These are phyloP conservation scores for Astatotilapia flaviijosephi DNA, from an alignment of 2,113 vertebrate species.

Conservation along the genomic window DNA sequence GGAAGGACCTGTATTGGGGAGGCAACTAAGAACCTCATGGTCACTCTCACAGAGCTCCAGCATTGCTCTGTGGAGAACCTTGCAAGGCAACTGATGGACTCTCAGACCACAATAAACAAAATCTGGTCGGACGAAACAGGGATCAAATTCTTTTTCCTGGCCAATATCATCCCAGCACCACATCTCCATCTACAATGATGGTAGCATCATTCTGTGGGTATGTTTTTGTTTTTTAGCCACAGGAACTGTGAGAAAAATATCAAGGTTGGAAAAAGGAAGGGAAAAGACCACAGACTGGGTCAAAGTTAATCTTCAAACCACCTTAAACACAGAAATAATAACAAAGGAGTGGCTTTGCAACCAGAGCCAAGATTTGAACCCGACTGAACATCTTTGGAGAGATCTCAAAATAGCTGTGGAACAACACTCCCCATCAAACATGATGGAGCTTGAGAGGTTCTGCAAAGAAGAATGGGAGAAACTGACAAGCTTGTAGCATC, in stretches of 20 bases:
- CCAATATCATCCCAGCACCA: background rate
- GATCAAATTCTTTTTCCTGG: background rate
- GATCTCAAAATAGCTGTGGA: background rate
- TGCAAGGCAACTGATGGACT: background rate
- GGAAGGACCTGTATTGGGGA: background rate
- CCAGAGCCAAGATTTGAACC: background rate
- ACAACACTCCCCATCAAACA: background rate
- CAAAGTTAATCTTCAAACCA: background rate
- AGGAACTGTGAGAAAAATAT: background rate
- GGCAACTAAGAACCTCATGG: background rate
- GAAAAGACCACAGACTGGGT: background rate
- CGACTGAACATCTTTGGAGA: background rate
- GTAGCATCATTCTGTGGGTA: background rate
- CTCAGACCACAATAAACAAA: background rate
- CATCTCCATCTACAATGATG: background rate
- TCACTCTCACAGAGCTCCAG: background rate
- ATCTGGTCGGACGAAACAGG: rapidly evolving
- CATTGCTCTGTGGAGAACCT: background rate
- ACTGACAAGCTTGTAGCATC: background rate
- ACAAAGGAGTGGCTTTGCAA: background rate
- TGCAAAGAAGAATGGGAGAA: background rate
- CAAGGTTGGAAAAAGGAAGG: background rate
- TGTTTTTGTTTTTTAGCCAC: background rate
- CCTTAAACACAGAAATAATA: background rate
- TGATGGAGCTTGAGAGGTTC: background rate